A percentile compares a stretch with the other conserved stretches of the same genome.
Conservation (phyloP, 2,797 vertebrate genomes). For the Molossus molossus region DNA sequence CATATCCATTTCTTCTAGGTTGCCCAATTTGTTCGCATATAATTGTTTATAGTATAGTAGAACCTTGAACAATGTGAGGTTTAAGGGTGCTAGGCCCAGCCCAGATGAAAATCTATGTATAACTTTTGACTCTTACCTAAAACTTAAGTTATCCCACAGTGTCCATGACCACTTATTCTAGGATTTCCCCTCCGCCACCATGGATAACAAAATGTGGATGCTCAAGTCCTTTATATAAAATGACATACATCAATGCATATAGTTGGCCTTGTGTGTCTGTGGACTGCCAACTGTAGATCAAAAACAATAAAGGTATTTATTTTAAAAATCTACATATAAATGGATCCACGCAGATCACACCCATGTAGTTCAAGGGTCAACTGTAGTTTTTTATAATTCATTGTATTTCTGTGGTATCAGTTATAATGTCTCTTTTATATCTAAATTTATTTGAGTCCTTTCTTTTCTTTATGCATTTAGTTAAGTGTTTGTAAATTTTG, state of each 20-base stretch:
- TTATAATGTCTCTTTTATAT: constrained; percentile 37
- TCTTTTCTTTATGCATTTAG: not conserved
- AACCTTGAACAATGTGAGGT: not conserved
- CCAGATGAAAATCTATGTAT: not conserved
- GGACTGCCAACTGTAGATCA: not conserved
- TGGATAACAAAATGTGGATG: not conserved
- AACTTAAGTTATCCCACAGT: not conserved
- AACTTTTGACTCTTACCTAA: not conserved
- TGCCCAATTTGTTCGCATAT: not conserved
- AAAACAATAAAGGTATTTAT: not conserved
- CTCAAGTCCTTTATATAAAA: not conserved
- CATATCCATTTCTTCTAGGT: not conserved
- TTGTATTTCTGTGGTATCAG: not conserved
- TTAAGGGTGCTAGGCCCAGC: not conserved
- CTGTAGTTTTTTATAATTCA: not conserved
- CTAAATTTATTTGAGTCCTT: not conserved
- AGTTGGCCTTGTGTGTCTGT: not conserved
- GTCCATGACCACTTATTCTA: not conserved
- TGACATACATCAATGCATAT: not conserved
- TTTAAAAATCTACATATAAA: not conserved
- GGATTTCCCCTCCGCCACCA: no score
- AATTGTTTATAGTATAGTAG: not conserved
- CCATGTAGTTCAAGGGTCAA: not conserved
- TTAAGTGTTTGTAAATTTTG: not conserved
- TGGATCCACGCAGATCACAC: not conserved